Evolutionary conservation across 2,888 invertebrate species (phyloP).

Genomic region (Agrilus mali): DNA sequence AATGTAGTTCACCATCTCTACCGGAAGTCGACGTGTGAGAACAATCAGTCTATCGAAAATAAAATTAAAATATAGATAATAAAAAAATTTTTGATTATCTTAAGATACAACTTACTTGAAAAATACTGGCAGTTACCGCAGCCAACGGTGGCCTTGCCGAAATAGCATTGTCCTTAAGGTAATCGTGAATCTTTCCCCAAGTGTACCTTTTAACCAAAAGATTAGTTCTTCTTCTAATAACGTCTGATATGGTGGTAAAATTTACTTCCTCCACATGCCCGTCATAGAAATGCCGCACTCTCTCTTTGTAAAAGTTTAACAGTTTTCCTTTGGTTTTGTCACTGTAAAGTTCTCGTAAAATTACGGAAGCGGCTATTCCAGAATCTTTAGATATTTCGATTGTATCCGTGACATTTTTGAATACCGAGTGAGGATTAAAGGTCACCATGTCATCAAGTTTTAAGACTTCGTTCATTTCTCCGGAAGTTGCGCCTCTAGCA

Average conservation of each 20-base stretch:
- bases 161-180: slow-evolving; percentile 59
- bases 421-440: slow-evolving; percentile 78
- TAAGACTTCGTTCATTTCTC: slow-evolving; percentile 80
- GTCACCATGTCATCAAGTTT: slow-evolving; percentile 78
- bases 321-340: slow-evolving; percentile 69
- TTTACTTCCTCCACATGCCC: slow-evolving; percentile 78
- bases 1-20: slow-evolving; percentile 76
- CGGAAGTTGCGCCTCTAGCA: slow-evolving; percentile 74
- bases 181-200: slow-evolving; percentile 63
- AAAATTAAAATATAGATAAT: background rate
- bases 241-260: slow-evolving; percentile 69
- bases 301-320: slow-evolving; percentile 75
- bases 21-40: slow-evolving; percentile 59
- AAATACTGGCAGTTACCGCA: slow-evolving; percentile 70
- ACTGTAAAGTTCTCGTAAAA: slow-evolving; percentile 71
- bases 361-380: slow-evolving; percentile 69
- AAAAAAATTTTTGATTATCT: slow-evolving; percentile 2
- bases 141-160: slow-evolving; percentile 64
- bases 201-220: slow-evolving; percentile 67
- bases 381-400: slow-evolving; percentile 52
- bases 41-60: slow-evolving; percentile 67
- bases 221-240: slow-evolving; percentile 70
- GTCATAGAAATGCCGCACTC: slow-evolving; percentile 77
- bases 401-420: slow-evolving; percentile 75
- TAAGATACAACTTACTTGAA: slow-evolving; percentile 42